Evolutionary conservation across 92 coral and sea anemone genomes (phyloP).

Genomic region (Palythoa grandiflora): DNA sequence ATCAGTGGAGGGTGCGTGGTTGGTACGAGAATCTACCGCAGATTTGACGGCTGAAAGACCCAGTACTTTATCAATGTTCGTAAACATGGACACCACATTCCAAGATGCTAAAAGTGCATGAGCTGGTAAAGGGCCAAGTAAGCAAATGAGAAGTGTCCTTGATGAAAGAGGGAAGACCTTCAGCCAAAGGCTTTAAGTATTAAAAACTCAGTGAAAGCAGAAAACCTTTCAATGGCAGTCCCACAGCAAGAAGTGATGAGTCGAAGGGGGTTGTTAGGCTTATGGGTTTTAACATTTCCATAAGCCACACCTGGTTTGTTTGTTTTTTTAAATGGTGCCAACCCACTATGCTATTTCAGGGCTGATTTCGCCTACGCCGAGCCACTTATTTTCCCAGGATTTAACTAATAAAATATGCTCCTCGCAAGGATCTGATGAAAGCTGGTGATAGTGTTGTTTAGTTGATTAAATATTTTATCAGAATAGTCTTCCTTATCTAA

Average conservation of each 20-base stretch:
- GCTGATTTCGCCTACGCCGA: neutral
- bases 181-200: neutral
- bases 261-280: neutral
- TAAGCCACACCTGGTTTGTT: neutral
- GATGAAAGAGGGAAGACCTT: neutral
- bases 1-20: neutral
- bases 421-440: conserved; percentile 2
- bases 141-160: neutral
- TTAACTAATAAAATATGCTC: neutral
- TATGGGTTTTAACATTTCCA: neutral
- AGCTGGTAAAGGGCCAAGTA: conserved; percentile 6
- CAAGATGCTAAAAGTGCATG: conserved; percentile 2
- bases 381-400: neutral
- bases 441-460: neutral
- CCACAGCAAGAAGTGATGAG: neutral
- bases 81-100: neutral
- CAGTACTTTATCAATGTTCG: neutral
- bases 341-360: conserved; percentile 7
- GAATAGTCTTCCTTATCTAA: too few relatives aligned
- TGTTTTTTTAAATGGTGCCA: neutral
- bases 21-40: neutral
- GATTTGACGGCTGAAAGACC: neutral
- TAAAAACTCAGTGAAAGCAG: neutral
- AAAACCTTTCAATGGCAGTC: neutral
- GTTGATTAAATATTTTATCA: too few relatives aligned